These are phyloP conservation scores for Silurus aristotelis DNA, from an alignment of 2,797 vertebrate genomes.

Conservation along the genomic window DNA sequence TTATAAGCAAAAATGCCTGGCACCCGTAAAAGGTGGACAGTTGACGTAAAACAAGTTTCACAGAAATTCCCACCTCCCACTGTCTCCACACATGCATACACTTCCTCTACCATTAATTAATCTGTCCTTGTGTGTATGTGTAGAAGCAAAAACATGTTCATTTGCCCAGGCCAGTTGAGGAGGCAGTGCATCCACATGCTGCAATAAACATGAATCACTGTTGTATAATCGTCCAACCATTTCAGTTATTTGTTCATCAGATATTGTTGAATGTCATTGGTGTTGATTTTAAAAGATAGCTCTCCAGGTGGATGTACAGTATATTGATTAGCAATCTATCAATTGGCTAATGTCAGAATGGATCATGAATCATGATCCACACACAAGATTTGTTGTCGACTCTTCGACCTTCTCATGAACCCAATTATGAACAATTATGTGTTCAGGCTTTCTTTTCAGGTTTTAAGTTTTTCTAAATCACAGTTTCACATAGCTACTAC, in stretches of 20 bases:
- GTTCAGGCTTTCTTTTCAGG: background rate
- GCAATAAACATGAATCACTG: constrained; percentile 49
- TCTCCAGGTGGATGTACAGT: constrained; percentile 6
- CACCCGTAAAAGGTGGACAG: background rate
- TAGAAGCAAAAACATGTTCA: background rate
- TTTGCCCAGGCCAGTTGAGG: constrained; percentile 43
- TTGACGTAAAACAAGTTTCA: constrained; percentile 19
- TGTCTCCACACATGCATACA: constrained; percentile 7
- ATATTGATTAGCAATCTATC: constrained; percentile 42
- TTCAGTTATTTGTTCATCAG: constrained; percentile 48
- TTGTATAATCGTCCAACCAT: constrained; percentile 47
- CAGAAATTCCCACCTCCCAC: constrained; percentile 29
- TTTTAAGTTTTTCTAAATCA: background rate
- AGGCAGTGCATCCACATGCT: constrained; percentile 42
- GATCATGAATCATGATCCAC: constrained; percentile 40
- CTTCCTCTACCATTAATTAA: constrained; percentile 1
- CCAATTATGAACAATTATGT: background rate
- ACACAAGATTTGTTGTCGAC: constrained; percentile 34
- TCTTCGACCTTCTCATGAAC: constrained; percentile 37
- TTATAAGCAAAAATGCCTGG: background rate
- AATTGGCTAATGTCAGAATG: constrained; percentile 4
- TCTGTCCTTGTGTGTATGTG: constrained; percentile 22
- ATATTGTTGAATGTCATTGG: constrained; percentile 28
- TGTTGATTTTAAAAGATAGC: constrained; percentile 45
- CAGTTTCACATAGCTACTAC: background rate